Evolutionary conservation across 2,888 invertebrate species (phyloP).

Genomic region (Gandaritis pyraliata): DNA sequence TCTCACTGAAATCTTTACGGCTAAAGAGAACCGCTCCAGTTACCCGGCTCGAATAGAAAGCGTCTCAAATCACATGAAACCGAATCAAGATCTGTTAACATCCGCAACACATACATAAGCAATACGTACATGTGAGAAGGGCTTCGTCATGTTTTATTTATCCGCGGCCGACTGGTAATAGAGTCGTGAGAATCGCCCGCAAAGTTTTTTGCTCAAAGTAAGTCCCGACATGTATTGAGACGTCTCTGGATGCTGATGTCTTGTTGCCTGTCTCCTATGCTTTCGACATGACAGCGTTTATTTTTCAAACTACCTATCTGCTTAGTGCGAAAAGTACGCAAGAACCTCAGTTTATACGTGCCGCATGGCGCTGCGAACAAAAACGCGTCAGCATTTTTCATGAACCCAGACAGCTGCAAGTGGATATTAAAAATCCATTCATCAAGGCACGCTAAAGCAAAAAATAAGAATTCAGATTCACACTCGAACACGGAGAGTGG

Average conservation of each 20-base stretch:
- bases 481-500: constrained; percentile 75
- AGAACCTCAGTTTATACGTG: constrained; percentile 38
- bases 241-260: constrained; percentile 81
- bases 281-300: constrained; percentile 77
- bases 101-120: constrained; percentile 69
- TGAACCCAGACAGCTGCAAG: constrained; percentile 70
- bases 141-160: constrained; percentile 84
- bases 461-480: constrained; percentile 80
- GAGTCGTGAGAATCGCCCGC: constrained; percentile 81
- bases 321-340: constrained; percentile 39
- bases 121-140: constrained; percentile 76
- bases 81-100: constrained; percentile 78
- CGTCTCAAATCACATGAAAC: constrained; percentile 73
- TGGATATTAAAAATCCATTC: constrained; percentile 81
- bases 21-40: constrained; percentile 46
- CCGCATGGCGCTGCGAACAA: constrained; percentile 47
- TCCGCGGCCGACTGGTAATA: constrained; percentile 80
- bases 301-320: constrained; percentile 53
- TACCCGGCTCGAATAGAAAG: constrained; percentile 61
- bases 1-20: constrained; percentile 18
- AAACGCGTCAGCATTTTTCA: constrained; percentile 62
- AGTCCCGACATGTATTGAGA: constrained; percentile 76
- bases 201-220: constrained; percentile 79
- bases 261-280: constrained; percentile 78
- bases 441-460: constrained; percentile 68